Percentiles rank a stretch among this genome's conserved stretches.
phyloP scores from a whole-genome alignment of 2,797 vertebrate genomes.

The Vireo griseus region DNA sequence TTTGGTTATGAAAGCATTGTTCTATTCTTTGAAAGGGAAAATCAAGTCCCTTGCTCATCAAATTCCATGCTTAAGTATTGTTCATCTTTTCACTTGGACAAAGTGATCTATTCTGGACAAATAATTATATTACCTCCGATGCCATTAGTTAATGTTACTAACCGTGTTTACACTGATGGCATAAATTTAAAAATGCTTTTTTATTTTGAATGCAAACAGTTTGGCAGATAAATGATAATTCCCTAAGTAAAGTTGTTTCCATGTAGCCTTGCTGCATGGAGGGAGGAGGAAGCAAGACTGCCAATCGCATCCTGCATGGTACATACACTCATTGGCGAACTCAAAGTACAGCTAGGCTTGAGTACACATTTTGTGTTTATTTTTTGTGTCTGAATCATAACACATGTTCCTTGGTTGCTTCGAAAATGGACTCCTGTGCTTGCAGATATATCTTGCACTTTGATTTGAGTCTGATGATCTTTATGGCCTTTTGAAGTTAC shows the following conservation, averaged over 20 bases:
- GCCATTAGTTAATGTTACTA: background rate
- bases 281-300: background rate
- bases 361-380: background rate
- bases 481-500: background rate
- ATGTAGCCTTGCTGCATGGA: background rate
- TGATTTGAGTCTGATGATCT: background rate
- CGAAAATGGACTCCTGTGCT: background rate
- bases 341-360: background rate
- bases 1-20: background rate
- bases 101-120: background rate
- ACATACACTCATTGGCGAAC: background rate
- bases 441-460: background rate
- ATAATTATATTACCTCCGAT: background rate
- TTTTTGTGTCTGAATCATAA: background rate
- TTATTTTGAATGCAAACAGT: background rate
- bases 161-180: background rate
- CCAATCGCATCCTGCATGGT: background rate
- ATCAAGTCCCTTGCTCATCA: background rate
- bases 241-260: background rate
- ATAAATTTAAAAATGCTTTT: background rate
- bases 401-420: background rate
- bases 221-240: background rate
- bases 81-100: background rate
- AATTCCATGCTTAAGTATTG: background rate
- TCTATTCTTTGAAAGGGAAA: background rate